Conservation (phyloP, 2,113 vertebrate genomes). For the Passer montanus region DNA sequence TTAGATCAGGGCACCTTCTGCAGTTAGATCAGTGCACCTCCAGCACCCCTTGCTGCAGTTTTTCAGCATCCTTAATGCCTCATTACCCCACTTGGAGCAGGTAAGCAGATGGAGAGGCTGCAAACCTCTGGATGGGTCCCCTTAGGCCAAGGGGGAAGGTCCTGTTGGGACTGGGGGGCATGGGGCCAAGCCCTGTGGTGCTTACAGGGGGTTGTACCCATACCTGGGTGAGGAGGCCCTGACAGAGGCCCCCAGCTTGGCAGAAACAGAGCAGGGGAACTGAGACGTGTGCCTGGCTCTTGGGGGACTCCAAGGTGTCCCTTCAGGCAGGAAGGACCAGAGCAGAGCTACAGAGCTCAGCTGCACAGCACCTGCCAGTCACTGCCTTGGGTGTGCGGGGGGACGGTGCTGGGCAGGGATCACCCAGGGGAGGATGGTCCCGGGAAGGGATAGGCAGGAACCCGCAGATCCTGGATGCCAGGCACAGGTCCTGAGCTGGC, state of each 20-base stretch:
- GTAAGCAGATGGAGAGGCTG: neutral
- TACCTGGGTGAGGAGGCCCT: neutral
- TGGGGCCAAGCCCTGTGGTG: neutral
- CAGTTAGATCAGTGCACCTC: neutral
- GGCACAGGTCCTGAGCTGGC: neutral
- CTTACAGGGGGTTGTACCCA: neutral
- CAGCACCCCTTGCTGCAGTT: neutral
- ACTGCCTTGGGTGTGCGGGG: neutral
- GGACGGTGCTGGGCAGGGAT: neutral
- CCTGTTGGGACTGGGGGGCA: neutral
- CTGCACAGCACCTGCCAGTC: neutral
- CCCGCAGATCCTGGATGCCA: neutral
- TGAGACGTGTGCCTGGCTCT: fast-evolving
- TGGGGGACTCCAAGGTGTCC: neutral
- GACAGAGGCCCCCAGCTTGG: neutral
- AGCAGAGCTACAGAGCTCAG: neutral
- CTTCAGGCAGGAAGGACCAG: neutral
- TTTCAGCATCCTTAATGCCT: neutral
- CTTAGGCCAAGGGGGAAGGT: neutral
- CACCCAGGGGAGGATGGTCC: neutral
- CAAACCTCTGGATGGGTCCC: neutral
- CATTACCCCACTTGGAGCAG: neutral
- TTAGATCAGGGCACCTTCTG: neutral
- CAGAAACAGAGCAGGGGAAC: neutral
- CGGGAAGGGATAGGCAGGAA: neutral